Conservation (phyloP, 2,888 invertebrate species). For the Thecocarcelia acutangulata region DNA sequence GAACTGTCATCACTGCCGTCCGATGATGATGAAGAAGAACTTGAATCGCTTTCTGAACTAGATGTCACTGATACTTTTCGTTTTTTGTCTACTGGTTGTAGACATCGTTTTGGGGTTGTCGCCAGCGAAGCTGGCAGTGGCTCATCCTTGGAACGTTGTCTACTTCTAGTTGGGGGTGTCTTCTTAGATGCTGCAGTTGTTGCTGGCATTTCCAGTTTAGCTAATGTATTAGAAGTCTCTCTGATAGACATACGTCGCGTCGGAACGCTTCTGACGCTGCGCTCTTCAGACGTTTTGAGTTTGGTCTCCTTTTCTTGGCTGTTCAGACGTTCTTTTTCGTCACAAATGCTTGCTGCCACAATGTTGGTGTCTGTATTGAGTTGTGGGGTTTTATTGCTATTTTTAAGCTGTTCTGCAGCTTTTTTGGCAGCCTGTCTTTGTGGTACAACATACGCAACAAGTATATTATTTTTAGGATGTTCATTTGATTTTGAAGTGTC, state of each 20-base stretch:
- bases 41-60: slow-evolving; percentile 76
- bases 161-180: slow-evolving; percentile 59
- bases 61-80: slow-evolving; percentile 75
- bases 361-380: slow-evolving; percentile 39
- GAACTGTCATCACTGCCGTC: slow-evolving; percentile 75
- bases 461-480: slow-evolving; percentile 82
- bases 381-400: slow-evolving; percentile 84
- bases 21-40: slow-evolving; percentile 74
- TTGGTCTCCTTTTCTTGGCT: slow-evolving; percentile 75
- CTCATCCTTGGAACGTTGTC: slow-evolving; percentile 75
- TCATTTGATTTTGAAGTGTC: slow-evolving; percentile 64
- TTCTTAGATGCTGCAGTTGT: slow-evolving; percentile 50
- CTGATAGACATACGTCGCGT: slow-evolving; percentile 72
- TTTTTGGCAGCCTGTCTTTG: slow-evolving; percentile 95
- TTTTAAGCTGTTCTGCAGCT: slow-evolving; percentile 94
- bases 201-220: slow-evolving; percentile 12
- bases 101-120: slow-evolving; percentile 66
- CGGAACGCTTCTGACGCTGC: slow-evolving; percentile 66
- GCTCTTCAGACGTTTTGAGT: slow-evolving; percentile 78
- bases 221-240: slow-evolving; percentile 58
- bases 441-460: slow-evolving; percentile 92
- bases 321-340: slow-evolving; percentile 69
- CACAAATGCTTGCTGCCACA: slow-evolving; percentile 41
- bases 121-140: slow-evolving; percentile 18
- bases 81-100: slow-evolving; percentile 70